Conservation (phyloP, 2,888 invertebrate genomes). For the Diarsia brunnea region DNA sequence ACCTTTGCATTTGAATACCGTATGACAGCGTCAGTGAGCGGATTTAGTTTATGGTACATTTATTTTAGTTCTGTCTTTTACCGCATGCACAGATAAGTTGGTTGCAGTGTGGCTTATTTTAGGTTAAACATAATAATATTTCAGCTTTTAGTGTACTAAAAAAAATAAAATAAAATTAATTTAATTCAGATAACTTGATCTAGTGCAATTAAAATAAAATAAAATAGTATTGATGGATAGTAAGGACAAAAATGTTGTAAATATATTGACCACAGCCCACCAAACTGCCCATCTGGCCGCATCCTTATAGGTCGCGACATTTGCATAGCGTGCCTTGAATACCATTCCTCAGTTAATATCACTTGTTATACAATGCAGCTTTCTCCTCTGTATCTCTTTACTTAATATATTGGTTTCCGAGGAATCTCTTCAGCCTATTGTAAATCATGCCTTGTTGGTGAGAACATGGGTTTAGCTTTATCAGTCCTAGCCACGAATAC, state of each 20-base stretch:
- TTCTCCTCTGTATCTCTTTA: slow-evolving; percentile 64
- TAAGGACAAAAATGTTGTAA: no score
- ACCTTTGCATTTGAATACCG: neutral
- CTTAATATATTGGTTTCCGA: slow-evolving; percentile 34
- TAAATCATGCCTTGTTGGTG: slow-evolving; percentile 31
- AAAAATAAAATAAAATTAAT: no score
- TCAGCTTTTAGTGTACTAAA: no score
- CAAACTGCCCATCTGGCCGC: slow-evolving; percentile 22
- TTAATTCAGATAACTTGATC: no score
- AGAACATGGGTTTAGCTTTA: neutral
- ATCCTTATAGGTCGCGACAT: slow-evolving; percentile 63
- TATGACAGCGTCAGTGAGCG: neutral
- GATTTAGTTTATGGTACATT: neutral
- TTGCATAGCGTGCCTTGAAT: slow-evolving; percentile 60
- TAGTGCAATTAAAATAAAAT: no score
- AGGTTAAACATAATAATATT: neutral
- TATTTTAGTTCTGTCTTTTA: neutral
- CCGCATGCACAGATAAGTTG: neutral
- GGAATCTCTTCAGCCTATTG: slow-evolving; percentile 32
- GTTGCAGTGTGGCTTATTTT: neutral
- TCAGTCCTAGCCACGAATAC: no score
- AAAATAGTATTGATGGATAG: no score
- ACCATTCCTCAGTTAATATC: slow-evolving; percentile 66
- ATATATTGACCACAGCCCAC: neutral
- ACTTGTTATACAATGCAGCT: slow-evolving; percentile 68